A percentile compares a stretch with the other conserved stretches of the same genome.
phyloP scores from a whole-genome alignment of 23 tunicate genomes.

The Corella eumyota region DNA sequence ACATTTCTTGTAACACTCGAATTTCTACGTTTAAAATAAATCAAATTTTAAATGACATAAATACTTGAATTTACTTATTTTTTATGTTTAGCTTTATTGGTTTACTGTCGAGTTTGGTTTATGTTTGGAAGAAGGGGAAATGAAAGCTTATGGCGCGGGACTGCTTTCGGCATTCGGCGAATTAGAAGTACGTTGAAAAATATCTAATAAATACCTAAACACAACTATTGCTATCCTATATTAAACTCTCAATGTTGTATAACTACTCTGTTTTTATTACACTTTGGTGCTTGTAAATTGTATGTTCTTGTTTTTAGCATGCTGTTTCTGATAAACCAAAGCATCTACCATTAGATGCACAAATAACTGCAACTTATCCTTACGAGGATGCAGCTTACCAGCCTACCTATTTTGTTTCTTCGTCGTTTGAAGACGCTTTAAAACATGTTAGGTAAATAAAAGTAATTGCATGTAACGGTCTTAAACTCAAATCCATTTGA shows the following conservation, averaged over 20 bases:
- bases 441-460: conserved; percentile 52
- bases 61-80: not conserved
- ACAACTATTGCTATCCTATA: not conserved
- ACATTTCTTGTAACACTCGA: too few relatives aligned
- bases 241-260: too few relatives aligned
- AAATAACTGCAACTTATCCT: conserved; percentile 19
- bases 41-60: not conserved
- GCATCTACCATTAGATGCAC: conserved; percentile 39
- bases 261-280: not conserved
- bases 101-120: conserved; percentile 89
- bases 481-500: too few relatives aligned
- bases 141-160: conserved; percentile 95
- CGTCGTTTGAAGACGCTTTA: conserved; percentile 33
- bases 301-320: conserved; percentile 31
- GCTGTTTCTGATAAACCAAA: conserved; percentile 56
- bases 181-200: conserved; percentile 26
- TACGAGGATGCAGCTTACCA: conserved; percentile 56
- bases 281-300: not conserved
- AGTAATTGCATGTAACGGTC: too few relatives aligned
- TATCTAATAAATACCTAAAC: too few relatives aligned
- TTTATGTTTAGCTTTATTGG: conserved; percentile 67
- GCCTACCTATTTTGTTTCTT: conserved; percentile 49
- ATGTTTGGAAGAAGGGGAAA: conserved; percentile 50
- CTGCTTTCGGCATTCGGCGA: conserved; percentile 80
- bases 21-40: too few relatives aligned